These are phyloP conservation scores for Dryoscopus gambensis DNA, from an alignment of 2,113 vertebrate species.

Conservation along the genomic window DNA sequence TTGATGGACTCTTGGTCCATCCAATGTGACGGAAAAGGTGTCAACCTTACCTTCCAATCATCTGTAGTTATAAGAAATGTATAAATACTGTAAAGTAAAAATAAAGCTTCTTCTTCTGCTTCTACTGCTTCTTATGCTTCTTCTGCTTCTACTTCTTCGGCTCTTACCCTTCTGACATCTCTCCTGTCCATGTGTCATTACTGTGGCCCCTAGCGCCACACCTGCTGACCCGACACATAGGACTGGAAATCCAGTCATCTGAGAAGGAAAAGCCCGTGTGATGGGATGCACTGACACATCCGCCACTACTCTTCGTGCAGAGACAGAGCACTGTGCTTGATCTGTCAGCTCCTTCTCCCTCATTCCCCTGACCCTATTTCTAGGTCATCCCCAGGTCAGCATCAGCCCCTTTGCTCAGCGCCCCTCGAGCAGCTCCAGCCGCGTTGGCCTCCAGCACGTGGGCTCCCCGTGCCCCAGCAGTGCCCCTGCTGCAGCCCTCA, in stretches of 20 bases:
- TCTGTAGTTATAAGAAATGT: too few species aligned
- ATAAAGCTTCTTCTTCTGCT: too few species aligned
- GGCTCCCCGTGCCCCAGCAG: accelerated
- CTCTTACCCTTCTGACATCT: too few species aligned
- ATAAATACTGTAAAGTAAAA: too few species aligned
- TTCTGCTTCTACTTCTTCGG: too few species aligned
- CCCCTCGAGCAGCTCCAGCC: neutral
- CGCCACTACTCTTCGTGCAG: neutral
- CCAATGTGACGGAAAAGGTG: too few species aligned
- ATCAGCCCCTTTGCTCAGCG: neutral
- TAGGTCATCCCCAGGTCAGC: accelerated
- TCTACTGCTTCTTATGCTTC: too few species aligned
- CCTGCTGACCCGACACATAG: too few species aligned
- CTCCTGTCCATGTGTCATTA: too few species aligned
- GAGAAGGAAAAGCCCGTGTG: accelerated
- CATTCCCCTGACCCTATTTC: neutral
- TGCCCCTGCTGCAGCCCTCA: neutral
- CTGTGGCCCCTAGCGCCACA: too few species aligned
- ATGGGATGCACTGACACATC: neutral
- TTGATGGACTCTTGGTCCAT: too few species aligned
- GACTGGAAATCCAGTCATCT: neutral
- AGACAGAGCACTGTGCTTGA: accelerated
- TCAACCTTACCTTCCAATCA: too few species aligned
- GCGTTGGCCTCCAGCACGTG: accelerated
- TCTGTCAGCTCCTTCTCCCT: neutral